A percentile compares a stretch with the other conserved stretches of the same genome.
Evolutionary conservation across 2,797 vertebrate species (phyloP).

Genomic region (Rhynchonycteris naso): DNA sequence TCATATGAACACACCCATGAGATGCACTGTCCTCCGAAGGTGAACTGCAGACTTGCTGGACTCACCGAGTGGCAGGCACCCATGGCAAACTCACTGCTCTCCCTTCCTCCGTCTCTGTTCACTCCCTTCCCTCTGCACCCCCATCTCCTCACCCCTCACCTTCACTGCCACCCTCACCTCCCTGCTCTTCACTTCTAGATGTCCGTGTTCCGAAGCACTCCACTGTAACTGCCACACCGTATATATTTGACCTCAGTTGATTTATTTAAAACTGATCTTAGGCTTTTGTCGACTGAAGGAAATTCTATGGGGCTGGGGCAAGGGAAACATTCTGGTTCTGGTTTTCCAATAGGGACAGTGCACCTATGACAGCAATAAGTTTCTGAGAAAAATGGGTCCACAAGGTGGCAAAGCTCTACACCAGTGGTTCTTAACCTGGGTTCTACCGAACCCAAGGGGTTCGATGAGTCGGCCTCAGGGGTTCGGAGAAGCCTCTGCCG

Average conservation of each 20-base stretch:
- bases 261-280: background rate
- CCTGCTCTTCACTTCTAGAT: background rate
- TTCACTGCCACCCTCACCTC: background rate
- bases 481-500: too few species aligned
- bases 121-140: background rate
- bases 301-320: background rate
- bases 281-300: background rate
- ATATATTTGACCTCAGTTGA: background rate
- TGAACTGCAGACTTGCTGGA: too few species aligned
- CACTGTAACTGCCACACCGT: background rate
- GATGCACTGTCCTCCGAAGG: background rate
- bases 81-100: too few species aligned
- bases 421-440: too few species aligned
- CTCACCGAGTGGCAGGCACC: background rate
- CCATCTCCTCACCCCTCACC: background rate
- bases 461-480: too few species aligned
- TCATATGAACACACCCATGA: background rate
- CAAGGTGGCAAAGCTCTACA: background rate
- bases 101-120: rapidly evolving
- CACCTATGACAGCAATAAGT: background rate
- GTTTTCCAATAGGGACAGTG: background rate
- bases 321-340: background rate
- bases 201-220: background rate
- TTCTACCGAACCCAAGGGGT: too few species aligned
- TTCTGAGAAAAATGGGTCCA: background rate